These are phyloP conservation scores for Nomada fabriciana DNA, from an alignment of 2,888 invertebrate species.

Conservation along the genomic window DNA sequence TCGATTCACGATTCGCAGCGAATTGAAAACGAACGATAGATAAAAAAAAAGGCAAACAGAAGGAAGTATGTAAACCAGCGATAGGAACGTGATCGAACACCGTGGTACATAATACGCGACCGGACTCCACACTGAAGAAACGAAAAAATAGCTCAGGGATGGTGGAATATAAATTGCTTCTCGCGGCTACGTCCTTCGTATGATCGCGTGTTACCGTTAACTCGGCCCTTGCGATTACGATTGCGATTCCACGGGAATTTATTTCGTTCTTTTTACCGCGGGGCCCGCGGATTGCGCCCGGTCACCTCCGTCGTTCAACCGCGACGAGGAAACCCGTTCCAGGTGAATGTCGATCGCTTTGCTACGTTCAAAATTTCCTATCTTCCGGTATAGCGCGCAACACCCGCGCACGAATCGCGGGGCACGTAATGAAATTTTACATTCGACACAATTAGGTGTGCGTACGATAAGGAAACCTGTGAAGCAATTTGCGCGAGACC, in stretches of 20 bases:
- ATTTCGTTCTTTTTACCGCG: slow-evolving; percentile 61
- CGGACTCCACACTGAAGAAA: neutral
- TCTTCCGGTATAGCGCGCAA: too few species aligned
- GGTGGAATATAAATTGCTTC: slow-evolving; percentile 59
- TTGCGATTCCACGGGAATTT: slow-evolving; percentile 43
- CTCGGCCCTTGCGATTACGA: slow-evolving; percentile 66
- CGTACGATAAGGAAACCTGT: too few species aligned
- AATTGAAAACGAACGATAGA: neutral
- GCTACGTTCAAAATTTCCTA: too few species aligned
- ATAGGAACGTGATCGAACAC: slow-evolving; percentile 43
- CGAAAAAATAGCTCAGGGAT: slow-evolving; percentile 14
- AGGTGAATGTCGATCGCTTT: slow-evolving; percentile 20
- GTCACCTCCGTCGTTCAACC: slow-evolving; percentile 70
- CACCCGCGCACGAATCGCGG: too few species aligned
- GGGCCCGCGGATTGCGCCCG: slow-evolving; percentile 57
- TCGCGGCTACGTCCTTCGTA: slow-evolving; percentile 64
- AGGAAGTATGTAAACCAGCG: slow-evolving; percentile 21
- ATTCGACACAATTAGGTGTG: too few species aligned
- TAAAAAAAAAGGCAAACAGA: neutral
- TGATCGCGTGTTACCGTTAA: slow-evolving; percentile 68
- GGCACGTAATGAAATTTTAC: too few species aligned
- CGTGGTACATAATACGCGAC: slow-evolving; percentile 24
- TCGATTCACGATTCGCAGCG: slow-evolving; percentile 2
- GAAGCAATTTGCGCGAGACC: too few species aligned
- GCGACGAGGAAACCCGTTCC: slow-evolving; percentile 68